Evolutionary conservation across 1,140 invertebrate genomes (phyloP), one percentile per base, ranked within the genome.

Genomic region (Polypedilum pembai): DNA sequence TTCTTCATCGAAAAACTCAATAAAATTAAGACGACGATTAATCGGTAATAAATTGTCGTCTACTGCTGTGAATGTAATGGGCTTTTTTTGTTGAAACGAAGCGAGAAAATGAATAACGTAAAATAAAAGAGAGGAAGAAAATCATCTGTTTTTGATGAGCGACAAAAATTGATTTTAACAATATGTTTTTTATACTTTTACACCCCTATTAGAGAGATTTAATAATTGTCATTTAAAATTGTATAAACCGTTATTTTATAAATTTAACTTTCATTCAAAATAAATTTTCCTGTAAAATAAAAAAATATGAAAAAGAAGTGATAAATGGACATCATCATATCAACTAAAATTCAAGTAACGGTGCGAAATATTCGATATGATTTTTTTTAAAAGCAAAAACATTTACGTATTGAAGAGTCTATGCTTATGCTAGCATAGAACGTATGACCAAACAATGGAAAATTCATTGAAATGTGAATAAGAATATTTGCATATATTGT

Each of bases 391-490:
- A 1, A 33, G 24, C 24, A 33, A 33, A 33, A 33, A 33, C 5
- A 5, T 33, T 33, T 33, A 33, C 24, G 24, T 33, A 5, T 5
- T 33, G 24, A 5, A 33, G 24, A 33, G 24, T 33, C 2, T 33
- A 33, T 33, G 24, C 24, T 3, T 33, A 5, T 33, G 24, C 24
- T 33, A 33, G 24, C 24, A 33, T 33, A 33, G 24, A 33, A 1
- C 2, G 5, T 33, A 1, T 33, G 5, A 33, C 24, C 24, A 33
- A 10, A 69, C 65, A 69, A 69, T 20, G 65, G 10, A 56, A 56
- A 69, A 69, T 69, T 69, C 20, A 69, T 69, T 69, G 17, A 69
- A 69, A 18, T 69, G 65, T 69, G 65, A 69, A 69, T n/a, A n/a
- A 8, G 17, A 18, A 18, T 69, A 21, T 69, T 69, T 69, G 65